These are phyloP conservation scores for Porphyrio hochstetteri DNA, from an alignment of 2,113 vertebrate species.

Conservation along the genomic window DNA sequence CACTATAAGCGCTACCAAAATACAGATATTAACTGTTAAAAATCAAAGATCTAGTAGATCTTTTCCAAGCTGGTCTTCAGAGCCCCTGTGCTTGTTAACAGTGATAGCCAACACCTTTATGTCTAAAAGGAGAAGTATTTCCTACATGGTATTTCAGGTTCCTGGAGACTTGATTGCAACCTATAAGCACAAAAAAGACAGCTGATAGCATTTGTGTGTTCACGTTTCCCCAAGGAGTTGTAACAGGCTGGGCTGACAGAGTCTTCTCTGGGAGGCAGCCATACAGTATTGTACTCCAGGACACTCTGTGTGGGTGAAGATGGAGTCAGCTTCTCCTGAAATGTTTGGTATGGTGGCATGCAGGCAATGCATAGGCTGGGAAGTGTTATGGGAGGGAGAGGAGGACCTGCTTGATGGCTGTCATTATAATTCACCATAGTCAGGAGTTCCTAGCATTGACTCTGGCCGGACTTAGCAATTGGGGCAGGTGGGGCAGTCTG, in stretches of 20 bases:
- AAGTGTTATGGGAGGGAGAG: neutral
- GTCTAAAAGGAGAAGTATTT: neutral
- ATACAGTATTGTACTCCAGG: neutral
- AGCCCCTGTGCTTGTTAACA: neutral
- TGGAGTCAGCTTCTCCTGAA: neutral
- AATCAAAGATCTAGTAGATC: neutral
- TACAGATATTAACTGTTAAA: neutral
- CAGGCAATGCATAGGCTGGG: neutral
- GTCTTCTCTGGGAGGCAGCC: neutral
- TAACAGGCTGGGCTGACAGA: neutral
- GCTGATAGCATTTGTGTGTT: neutral
- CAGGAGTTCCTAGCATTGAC: neutral
- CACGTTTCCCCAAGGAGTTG: accelerated
- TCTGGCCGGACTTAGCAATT: neutral
- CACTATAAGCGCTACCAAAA: neutral
- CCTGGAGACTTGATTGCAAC: neutral
- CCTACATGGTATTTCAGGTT: neutral
- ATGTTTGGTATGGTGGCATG: neutral
- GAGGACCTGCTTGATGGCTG: neutral
- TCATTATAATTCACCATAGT: neutral
- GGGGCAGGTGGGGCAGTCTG: neutral
- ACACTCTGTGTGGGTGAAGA: neutral
- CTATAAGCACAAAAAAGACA: neutral
- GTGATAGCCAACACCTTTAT: neutral
- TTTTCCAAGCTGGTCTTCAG: neutral